Evolutionary conservation across 2,888 invertebrate species (phyloP), one percentile per base, ranked within the genome.

Genomic region (Opisthograptis luteolata): DNA sequence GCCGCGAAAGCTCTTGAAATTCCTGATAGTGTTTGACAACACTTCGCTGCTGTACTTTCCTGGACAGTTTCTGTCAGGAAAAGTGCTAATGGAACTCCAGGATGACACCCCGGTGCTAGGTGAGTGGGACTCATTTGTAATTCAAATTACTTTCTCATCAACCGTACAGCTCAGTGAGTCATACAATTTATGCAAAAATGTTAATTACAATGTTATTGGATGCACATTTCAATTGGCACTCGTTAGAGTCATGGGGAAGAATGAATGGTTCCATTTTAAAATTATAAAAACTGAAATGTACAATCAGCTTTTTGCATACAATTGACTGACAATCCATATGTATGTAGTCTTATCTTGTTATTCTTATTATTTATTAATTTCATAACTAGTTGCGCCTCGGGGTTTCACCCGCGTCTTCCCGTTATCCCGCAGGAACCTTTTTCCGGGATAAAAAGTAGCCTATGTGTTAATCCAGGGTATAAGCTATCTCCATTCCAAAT

Each of bases 11-110:
- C 91, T 98, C 67, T 92, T 97, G 60, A 98, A 98, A 89, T 98
- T 98, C 87, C 92, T 98, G 55, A 97, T 98, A 70, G 93, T 98
- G 59, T 97, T 98, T 87, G 98, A 98, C 87, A 98, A 98, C 80
- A 96, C 97, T 34, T 97, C 97, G 68, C 88, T 98, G 59, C 86
- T 98, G 51, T 98, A 98, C 84, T 98, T 98, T 79, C 98, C 98
- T 53, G 98, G 98, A 3, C 97, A 97, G 84, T 98, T 98, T 84
- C 91, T 98, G 60, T 97, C 97, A 43, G 98, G 98, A 27, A 93
- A 97, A 76, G 97, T 98, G 47, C 93, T 98, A 43, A 95, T 98
- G 78, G 98, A 98, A 80, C 89, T 98, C 58, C 97, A 98, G 81
- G 97, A 97, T 87, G 97, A 98, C 84, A 97, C 97, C 61, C 95